Evolutionary conservation across 2,113 vertebrate species (phyloP).

Genomic region (Protobothrops mucrosquamatus): DNA sequence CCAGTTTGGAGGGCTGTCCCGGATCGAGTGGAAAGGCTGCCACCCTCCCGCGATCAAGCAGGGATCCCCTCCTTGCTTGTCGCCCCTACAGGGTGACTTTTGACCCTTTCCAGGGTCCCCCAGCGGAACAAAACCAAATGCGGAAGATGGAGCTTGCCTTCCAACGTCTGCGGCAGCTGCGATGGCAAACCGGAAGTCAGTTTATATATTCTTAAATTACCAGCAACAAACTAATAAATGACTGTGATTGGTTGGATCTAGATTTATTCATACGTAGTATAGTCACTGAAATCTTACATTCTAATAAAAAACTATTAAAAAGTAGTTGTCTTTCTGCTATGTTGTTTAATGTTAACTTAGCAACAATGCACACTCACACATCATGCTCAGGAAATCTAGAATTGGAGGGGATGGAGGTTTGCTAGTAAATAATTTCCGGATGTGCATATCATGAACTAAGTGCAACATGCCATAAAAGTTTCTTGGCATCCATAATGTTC

Average conservation of each 20-base stretch:
- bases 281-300: not conserved
- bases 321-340: not conserved
- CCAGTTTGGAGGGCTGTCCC: no score
- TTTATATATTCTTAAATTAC: not conserved
- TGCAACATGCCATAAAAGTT: not conserved
- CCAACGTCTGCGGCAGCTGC: no score
- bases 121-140: no score
- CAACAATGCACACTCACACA: not conserved
- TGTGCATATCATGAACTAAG: not conserved
- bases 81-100: no score
- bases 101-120: no score
- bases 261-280: not conserved
- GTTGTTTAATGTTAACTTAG: not conserved
- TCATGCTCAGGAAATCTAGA: not conserved
- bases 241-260: not conserved
- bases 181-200: no score
- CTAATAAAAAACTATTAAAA: not conserved
- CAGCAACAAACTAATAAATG: not conserved
- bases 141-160: no score
- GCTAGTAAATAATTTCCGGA: not conserved
- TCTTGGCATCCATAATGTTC: not conserved
- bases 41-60: no score
- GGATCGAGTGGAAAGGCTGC: no score
- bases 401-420: not conserved
- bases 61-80: no score